Percentiles rank a stretch among this genome's conserved stretches.
Conservation (phyloP, 2,113 vertebrate species). For the Notarius quadriscutis region DNA sequence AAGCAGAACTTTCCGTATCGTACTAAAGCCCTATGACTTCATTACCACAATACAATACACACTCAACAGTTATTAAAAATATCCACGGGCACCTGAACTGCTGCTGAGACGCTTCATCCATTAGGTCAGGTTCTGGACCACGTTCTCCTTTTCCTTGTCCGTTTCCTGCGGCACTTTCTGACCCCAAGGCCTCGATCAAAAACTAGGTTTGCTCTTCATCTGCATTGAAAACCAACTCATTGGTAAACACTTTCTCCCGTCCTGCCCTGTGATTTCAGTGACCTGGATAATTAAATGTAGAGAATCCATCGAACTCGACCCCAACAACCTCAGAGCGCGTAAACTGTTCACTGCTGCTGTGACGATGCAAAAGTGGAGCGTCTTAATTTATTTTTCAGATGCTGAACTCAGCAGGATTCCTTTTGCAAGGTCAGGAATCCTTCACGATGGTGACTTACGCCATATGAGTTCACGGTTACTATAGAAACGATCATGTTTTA, state of each 20-base stretch:
- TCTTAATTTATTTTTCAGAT: not conserved
- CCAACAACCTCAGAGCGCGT: not conserved
- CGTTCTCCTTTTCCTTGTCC: not conserved
- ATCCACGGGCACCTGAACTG: not conserved
- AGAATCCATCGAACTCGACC: not conserved
- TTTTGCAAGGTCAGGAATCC: slow-evolving; percentile 13
- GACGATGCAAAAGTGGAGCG: not conserved
- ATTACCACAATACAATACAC: too few species aligned
- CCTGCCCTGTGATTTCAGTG: not conserved
- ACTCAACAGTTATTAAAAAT: not conserved
- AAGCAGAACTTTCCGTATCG: too few species aligned
- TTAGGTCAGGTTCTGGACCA: not conserved
- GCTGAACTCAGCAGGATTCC: not conserved
- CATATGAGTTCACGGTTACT: not conserved
- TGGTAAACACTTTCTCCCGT: not conserved
- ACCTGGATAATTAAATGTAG: not conserved
- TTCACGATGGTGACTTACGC: not conserved
- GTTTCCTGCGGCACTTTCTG: not conserved
- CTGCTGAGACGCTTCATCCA: not conserved
- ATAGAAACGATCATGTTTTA: not conserved
- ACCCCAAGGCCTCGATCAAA: not conserved
- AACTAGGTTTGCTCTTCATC: not conserved
- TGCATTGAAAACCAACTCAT: not conserved
- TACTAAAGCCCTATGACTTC: too few species aligned
- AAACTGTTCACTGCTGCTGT: not conserved